These are phyloP conservation scores for Kryptolebias ocellatus DNA, from an alignment of 2,797 vertebrate genomes.

Conservation along the genomic window DNA sequence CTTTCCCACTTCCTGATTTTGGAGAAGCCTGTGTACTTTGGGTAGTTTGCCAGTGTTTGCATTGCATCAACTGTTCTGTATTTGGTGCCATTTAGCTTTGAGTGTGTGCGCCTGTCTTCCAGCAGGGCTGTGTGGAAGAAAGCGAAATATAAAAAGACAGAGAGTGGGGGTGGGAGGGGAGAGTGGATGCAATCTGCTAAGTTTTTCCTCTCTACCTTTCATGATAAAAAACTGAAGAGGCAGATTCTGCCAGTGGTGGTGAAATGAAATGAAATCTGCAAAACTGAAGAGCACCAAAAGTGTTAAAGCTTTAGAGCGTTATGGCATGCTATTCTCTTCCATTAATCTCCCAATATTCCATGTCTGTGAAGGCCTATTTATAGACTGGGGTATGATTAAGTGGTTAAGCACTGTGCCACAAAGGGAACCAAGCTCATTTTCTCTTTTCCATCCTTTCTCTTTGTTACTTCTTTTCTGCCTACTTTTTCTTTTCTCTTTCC, in stretches of 20 bases:
- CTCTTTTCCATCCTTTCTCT: conserved; percentile 51
- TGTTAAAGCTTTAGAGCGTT: conserved; percentile 58
- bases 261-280: conserved; percentile 57
- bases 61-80: conserved; percentile 27
- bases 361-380: conserved; percentile 73
- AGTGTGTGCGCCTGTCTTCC: conserved; percentile 20
- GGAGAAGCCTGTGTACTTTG: conserved; percentile 17
- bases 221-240: conserved; percentile 35
- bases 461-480: conserved; percentile 40
- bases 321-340: conserved; percentile 63
- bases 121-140: conserved; percentile 11
- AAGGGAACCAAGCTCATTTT: conserved; percentile 75
- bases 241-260: conserved; percentile 18
- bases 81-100: conserved; percentile 24
- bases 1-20: conserved; percentile 29
- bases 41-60: conserved; percentile 12
- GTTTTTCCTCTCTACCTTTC: conserved; percentile 13
- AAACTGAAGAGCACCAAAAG: conserved; percentile 51
- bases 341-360: conserved; percentile 80
- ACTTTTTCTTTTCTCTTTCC: conserved; percentile 24
- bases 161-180: neutral
- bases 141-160: conserved; percentile 19
- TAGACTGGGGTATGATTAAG: conserved; percentile 78
- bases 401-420: conserved; percentile 70
- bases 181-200: conserved; percentile 32